Evolutionary conservation across 2,113 vertebrate genomes (phyloP), one percentile per base, ranked within the genome.

Genomic region (Sprattus sprattus): DNA sequence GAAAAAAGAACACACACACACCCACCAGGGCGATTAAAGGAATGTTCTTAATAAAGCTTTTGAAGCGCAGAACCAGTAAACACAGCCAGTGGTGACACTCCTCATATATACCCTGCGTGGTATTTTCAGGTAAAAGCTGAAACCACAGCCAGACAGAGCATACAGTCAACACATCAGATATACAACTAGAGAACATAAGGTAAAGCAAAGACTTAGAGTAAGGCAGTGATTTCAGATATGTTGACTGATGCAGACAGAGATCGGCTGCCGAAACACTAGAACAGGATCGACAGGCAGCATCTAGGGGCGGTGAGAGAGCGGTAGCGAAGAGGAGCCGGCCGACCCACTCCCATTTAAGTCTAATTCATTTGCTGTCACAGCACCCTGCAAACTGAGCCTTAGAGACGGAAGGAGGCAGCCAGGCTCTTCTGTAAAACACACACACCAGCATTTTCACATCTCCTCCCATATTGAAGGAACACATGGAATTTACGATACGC

Each of bases 221-320:
- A 39, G 71, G 28, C 28, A 16, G 71, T 10, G 71, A 32, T 78
- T 28, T 78, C 16, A 28, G 25, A 54, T 60, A 0, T 49, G 50
- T 18, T 83, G 50, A 54, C 47, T 20, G 50, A 87, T 71, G 47
- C 86, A 60, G 88, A 92, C 82, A 87, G 75, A 85, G 57, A 89
- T 91, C 88, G 81, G 85, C 82, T 46, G 82, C 54, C 83, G 88
- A 88, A 67, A 83, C 81, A 85, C 13, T 28, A 82, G 50, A 83
- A 6, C 13, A 22, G 47, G 18, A 86, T 50, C 18, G 80, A 83
- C 32, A 28, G 60, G 9, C 4, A 50, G 83, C 82, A 28, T 81
- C 86, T 46, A 49, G 49, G 25, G 0, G 22, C 18, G 45, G 44
- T 39, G 9, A 81, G 45, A 44, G 78, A 32, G 7, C 25, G 45